A percentile compares a stretch with the other conserved stretches of the same genome.
These are phyloP conservation scores for Cheilosia vernalis DNA, from an alignment of 2,888 invertebrate genomes.

Conservation along the genomic window DNA sequence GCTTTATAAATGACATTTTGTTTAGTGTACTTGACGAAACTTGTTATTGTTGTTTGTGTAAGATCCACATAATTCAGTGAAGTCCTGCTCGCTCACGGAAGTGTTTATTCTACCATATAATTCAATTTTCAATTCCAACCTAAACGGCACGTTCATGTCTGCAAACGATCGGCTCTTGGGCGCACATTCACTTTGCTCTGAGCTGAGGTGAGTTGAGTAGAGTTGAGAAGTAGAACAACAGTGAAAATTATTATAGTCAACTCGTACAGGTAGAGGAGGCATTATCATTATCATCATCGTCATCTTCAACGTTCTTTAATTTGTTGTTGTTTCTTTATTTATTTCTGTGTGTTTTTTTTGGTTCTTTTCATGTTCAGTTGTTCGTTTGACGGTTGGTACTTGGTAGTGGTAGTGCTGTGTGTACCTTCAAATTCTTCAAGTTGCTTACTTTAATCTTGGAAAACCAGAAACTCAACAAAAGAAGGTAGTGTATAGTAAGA, in stretches of 20 bases:
- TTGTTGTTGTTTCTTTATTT: conserved; percentile 71
- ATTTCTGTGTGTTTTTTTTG: conserved; percentile 25
- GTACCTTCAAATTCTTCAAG: conserved; percentile 69
- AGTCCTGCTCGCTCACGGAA: too few species aligned
- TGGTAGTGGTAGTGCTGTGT: conserved; percentile 56
- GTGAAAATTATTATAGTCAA: conserved; percentile 54
- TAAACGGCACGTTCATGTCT: too few species aligned
- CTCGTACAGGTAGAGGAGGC: conserved; percentile 62
- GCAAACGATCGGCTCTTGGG: too few species aligned
- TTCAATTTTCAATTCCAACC: too few species aligned
- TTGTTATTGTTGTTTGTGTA: too few species aligned
- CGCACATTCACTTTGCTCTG: not conserved
- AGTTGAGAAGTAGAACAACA: conserved; percentile 53
- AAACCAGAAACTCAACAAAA: conserved; percentile 73
- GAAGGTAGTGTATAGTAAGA: conserved; percentile 60
- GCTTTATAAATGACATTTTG: too few species aligned
- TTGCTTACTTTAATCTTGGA: conserved; percentile 74
- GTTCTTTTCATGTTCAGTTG: conserved; percentile 19
- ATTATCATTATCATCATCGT: conserved; percentile 68
- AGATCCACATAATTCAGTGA: too few species aligned
- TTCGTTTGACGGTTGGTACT: conserved; percentile 5
- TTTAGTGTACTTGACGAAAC: too few species aligned
- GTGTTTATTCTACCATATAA: too few species aligned
- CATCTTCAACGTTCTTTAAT: conserved; percentile 74
- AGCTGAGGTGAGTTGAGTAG: not conserved